Evolutionary conservation across 2,888 invertebrate species (phyloP), one percentile per base, ranked within the genome.

Genomic region (Aelia acuminata): DNA sequence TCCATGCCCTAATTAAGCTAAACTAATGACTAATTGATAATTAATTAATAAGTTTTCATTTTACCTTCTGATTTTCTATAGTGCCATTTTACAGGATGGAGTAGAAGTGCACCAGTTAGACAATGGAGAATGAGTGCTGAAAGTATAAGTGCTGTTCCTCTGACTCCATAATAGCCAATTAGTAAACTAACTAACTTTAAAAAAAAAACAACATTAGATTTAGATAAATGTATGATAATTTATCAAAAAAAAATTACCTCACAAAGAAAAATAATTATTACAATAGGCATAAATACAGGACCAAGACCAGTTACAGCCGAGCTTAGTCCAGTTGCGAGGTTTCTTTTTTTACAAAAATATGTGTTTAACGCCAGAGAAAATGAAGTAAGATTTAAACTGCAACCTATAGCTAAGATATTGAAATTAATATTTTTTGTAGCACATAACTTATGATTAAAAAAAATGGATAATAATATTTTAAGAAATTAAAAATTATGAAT

Each of bases 31-130:
- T n/a, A n/a, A n/a, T n/a, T n/a, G n/a, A n/a, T n/a, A n/a, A n/a
- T n/a, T n/a, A n/a, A n/a, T n/a, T n/a, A n/a, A n/a, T n/a, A n/a
- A n/a, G 4, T 70, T 35, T 70, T 35, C 3, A 48, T 53, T 15
- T 5, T 88, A 90, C 90, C 89, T 88, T 20, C 43, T 26, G 39
- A 63, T 90, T 92, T 93, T 91, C 93, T 94, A 91, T 94, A 92
- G 92, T 95, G 95, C 95, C 95, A 95, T 92, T 95, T 94, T 3
- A 95, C 93, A 31, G 96, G 96, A 91, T 95, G 95, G 80, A 96
- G 93, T 88, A 96, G 92, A 89, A 93, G 92, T 1, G 95, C 94
- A 15, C 94, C 95, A 88, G 94, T 92, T 10, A 95, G 91, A 0
- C 94, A 94, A 92, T 96, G 94, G 0, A 95, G 92, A 88, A 94